Conservation (phyloP, 2,113 vertebrate genomes). For the Lepisosteus oculatus region DNA sequence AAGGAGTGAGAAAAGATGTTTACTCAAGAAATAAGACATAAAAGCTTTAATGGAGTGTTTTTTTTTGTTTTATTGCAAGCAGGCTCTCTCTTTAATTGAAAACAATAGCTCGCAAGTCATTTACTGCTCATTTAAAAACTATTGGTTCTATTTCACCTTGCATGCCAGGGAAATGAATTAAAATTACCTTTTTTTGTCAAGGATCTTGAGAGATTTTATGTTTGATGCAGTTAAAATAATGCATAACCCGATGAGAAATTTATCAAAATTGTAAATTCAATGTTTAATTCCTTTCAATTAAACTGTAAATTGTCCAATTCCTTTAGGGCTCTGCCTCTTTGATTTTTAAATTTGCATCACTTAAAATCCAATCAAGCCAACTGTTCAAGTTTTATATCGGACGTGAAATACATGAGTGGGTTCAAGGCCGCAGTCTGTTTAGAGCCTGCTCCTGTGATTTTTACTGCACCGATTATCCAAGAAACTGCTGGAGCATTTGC, state of each 20-base stretch:
- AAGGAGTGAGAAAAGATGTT: conserved; percentile 10
- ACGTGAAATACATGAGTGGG: conserved; percentile 47
- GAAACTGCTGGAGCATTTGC: conserved; percentile 52
- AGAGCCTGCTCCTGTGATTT: conserved; percentile 44
- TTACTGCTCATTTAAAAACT: conserved; percentile 9
- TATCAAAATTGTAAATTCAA: conserved; percentile 46
- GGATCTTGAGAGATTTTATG: conserved; percentile 9
- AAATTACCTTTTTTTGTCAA: conserved; percentile 6
- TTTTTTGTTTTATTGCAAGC: neutral
- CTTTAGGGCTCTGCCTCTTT: conserved; percentile 66
- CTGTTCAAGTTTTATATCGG: conserved; percentile 67
- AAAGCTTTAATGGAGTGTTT: neutral
- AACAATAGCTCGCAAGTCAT: conserved; percentile 17
- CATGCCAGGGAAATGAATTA: conserved; percentile 15
- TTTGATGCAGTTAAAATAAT: conserved; percentile 36
- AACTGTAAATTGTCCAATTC: conserved; percentile 61
- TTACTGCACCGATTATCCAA: conserved; percentile 51
- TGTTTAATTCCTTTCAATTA: conserved; percentile 66
- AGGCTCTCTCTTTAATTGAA: conserved; percentile 10
- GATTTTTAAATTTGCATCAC: conserved; percentile 72
- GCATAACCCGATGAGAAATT: conserved; percentile 41
- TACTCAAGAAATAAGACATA: neutral
- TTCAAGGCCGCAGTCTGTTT: conserved; percentile 42
- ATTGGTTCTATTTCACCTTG: conserved; percentile 7
- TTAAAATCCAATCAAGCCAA: conserved; percentile 77